phyloP scores from a whole-genome alignment of 2,888 invertebrate species.

The Marasmarcha lunaedactyla region DNA sequence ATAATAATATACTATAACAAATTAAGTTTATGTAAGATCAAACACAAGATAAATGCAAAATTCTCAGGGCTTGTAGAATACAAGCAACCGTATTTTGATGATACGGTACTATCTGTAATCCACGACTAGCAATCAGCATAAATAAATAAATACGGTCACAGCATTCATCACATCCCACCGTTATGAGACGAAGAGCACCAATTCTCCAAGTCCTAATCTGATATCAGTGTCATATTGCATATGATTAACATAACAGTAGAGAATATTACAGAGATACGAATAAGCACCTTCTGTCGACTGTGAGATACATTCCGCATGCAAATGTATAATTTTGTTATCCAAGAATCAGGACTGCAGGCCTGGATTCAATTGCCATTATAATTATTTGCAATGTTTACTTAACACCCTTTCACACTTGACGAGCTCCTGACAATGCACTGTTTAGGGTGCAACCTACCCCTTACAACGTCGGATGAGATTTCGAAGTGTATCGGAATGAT shows the following conservation, averaged over 20 bases:
- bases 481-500: slow-evolving; percentile 11
- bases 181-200: slow-evolving; percentile 17
- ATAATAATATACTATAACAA: too few relatives aligned
- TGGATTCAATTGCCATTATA: slow-evolving; percentile 64
- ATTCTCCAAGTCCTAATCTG: slow-evolving; percentile 53
- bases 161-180: neutral
- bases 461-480: slow-evolving; percentile 9
- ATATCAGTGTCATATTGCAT: slow-evolving; percentile 65
- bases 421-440: slow-evolving; percentile 48
- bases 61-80: too few relatives aligned
- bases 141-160: neutral
- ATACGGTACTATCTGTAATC: too few relatives aligned
- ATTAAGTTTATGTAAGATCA: too few relatives aligned
- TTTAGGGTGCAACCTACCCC: slow-evolving; percentile 33
- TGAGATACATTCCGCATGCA: slow-evolving; percentile 53
- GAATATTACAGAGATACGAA: slow-evolving; percentile 43
- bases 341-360: slow-evolving; percentile 37
- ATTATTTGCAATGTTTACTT: slow-evolving; percentile 72
- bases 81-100: too few relatives aligned
- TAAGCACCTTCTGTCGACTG: slow-evolving; percentile 40
- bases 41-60: too few relatives aligned
- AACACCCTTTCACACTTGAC: slow-evolving; percentile 71
- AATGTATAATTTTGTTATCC: slow-evolving; percentile 55
- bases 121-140: neutral
- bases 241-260: slow-evolving; percentile 55